phyloP scores from a whole-genome alignment of 2,888 invertebrate species.

The Tenodera sinensis region DNA sequence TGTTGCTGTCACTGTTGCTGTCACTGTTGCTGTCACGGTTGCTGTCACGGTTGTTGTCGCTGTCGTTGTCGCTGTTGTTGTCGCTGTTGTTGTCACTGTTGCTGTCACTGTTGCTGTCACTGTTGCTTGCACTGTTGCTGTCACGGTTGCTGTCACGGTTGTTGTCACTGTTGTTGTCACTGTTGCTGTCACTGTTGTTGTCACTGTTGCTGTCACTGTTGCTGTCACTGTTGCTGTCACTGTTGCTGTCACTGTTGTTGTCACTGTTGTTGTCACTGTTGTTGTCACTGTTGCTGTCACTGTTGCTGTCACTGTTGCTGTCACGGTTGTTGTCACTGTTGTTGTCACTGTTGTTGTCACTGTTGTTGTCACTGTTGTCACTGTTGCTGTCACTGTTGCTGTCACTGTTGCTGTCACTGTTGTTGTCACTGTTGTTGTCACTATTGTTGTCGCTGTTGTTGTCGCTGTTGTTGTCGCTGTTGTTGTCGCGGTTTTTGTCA shows the following conservation, averaged over 20 bases:
- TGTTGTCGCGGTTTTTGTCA: too few species aligned
- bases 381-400: not conserved
- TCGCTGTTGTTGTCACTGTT: conserved; percentile 18
- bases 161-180: not conserved
- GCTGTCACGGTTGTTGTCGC: not conserved
- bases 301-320: conserved; percentile 6
- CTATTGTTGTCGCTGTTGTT: not conserved
- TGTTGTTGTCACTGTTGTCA: conserved; percentile 6
- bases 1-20: conserved; percentile 1
- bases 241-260: conserved; percentile 13
- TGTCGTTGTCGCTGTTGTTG: not conserved
- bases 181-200: conserved; percentile 12
- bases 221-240: conserved; percentile 11
- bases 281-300: not conserved
- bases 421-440: conserved; percentile 5
- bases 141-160: too few species aligned
- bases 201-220: conserved; percentile 6
- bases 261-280: conserved; percentile 13
- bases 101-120: conserved; percentile 10
- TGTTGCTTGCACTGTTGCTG: too few species aligned
- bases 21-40: not conserved
- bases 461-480: not conserved
- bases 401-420: not conserved
- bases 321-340: too few species aligned
- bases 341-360: not conserved